Evolutionary conservation across 2,888 invertebrate genomes (phyloP).

Genomic region (Lissocephala sabroskyi): DNA sequence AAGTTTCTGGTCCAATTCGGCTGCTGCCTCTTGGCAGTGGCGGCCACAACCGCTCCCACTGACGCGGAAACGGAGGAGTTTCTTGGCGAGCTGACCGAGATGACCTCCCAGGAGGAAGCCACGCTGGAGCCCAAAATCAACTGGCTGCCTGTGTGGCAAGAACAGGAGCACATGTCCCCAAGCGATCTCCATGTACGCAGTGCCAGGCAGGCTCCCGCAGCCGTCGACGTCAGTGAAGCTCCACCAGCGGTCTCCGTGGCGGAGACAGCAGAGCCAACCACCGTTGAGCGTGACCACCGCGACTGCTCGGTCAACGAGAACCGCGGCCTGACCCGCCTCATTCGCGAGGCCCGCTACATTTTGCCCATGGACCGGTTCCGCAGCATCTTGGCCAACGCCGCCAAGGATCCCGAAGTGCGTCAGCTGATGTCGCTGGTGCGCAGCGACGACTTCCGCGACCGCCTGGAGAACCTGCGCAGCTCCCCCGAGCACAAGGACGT

Average conservation of each 20-base stretch:
- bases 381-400: conserved; percentile 40
- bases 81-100: too few relatives aligned
- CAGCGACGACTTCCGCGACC: conserved; percentile 27
- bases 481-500: conserved; percentile 34
- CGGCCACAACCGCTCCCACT: conserved; percentile 3
- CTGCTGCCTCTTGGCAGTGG: neutral
- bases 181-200: conserved; percentile 2
- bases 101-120: conserved; percentile 14
- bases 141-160: conserved; percentile 30
- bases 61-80: neutral
- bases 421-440: conserved; percentile 30
- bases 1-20: neutral
- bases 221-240: neutral
- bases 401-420: conserved; percentile 43
- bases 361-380: conserved; percentile 39
- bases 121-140: conserved; percentile 26
- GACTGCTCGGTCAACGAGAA: conserved; percentile 35
- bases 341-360: conserved; percentile 35
- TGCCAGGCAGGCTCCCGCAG: neutral
- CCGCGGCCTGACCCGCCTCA: conserved; percentile 42
- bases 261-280: neutral
- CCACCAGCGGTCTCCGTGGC: neutral
- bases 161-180: conserved; percentile 1
- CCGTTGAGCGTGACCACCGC: conserved; percentile 6
- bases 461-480: conserved; percentile 20